Percentiles rank a stretch among this genome's conserved stretches.
Conservation (phyloP, 2,113 vertebrate species). For the Toxostoma redivivum region DNA sequence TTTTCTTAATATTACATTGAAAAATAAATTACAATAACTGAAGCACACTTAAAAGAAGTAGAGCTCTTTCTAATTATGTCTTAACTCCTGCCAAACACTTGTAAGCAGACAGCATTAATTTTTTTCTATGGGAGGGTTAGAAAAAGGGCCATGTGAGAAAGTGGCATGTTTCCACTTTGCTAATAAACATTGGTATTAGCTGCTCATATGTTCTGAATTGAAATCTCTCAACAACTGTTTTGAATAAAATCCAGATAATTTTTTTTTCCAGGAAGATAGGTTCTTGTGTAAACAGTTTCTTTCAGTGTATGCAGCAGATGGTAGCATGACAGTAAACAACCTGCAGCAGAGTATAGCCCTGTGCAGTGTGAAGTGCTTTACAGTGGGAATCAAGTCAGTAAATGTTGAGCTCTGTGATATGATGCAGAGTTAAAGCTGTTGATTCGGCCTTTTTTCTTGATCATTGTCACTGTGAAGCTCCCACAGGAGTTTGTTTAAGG, state of each 20-base stretch:
- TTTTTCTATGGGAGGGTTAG: neutral
- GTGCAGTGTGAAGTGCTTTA: neutral
- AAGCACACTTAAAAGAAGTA: neutral
- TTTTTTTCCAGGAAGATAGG: neutral
- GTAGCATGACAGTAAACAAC: neutral
- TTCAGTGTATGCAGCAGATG: neutral
- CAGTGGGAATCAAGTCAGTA: neutral
- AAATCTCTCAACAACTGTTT: neutral
- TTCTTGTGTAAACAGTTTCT: neutral
- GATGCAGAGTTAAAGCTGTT: neutral
- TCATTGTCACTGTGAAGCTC: neutral
- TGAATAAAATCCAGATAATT: neutral
- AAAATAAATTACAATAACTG: neutral
- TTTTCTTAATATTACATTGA: neutral
- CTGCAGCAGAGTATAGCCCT: neutral
- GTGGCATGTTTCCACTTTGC: neutral
- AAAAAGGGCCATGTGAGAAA: neutral
- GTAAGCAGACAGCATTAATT: neutral
- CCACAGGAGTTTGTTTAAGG: neutral
- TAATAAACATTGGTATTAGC: neutral
- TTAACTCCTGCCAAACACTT: neutral
- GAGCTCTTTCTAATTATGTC: neutral
- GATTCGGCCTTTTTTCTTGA: neutral
- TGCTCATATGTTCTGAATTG: neutral
- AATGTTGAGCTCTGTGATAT: neutral